Evolutionary conservation across 2,113 vertebrate genomes (phyloP).

Genomic region (Nestor notabilis): DNA sequence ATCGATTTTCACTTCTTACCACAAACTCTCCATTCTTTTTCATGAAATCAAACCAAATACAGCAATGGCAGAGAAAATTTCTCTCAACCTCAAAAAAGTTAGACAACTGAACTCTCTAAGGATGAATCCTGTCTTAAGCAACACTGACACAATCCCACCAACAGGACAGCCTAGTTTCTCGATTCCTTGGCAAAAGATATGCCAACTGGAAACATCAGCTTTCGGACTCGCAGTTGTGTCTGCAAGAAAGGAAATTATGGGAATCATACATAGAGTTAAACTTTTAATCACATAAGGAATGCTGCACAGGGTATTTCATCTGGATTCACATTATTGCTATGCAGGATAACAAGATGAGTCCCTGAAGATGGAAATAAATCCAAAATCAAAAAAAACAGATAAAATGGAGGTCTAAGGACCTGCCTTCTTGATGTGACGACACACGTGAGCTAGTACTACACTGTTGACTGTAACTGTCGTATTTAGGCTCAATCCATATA

Average conservation of each 20-base stretch:
- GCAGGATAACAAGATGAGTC: background rate
- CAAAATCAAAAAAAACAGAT: background rate
- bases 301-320: background rate
- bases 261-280: background rate
- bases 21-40: background rate
- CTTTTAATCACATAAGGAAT: background rate
- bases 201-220: background rate
- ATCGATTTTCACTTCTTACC: background rate
- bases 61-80: background rate
- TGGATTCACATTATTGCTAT: background rate
- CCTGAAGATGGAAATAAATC: background rate
- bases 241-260: background rate
- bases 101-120: background rate
- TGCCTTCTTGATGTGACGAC: background rate
- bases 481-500: background rate
- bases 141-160: background rate
- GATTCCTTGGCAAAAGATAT: background rate
- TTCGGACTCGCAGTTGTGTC: background rate
- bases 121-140: background rate
- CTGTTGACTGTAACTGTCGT: background rate
- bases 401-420: background rate
- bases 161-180: background rate
- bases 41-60: background rate
- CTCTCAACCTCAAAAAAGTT: background rate
- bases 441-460: background rate